A percentile compares a stretch with the other conserved stretches of the same genome.
These are phyloP conservation scores for Apamea monoglypha DNA, from an alignment of 2,888 invertebrate genomes.

Conservation along the genomic window DNA sequence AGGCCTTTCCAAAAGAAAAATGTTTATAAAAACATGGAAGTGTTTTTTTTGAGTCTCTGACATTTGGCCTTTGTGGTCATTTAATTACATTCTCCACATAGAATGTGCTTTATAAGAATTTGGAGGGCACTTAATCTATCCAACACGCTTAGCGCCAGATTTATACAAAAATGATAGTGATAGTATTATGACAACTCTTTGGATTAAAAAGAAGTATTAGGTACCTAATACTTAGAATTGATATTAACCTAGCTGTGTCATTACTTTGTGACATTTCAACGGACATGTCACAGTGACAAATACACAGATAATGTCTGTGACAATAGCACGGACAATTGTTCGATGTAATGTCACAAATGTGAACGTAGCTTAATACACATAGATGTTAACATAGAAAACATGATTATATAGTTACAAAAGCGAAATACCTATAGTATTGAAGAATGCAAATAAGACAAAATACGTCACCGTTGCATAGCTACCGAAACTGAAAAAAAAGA, in stretches of 20 bases:
- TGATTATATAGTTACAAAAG: conserved; percentile 1
- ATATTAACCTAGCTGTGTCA: neutral
- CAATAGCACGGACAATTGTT: neutral
- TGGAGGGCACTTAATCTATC: neutral
- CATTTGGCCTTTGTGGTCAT: neutral
- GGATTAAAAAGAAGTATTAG: conserved; percentile 6
- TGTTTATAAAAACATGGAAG: neutral
- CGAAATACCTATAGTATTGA: conserved; percentile 18
- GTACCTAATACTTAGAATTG: conserved; percentile 14
- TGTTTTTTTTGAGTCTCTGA: neutral
- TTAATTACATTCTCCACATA: neutral
- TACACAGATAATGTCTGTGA: neutral
- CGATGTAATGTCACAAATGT: neutral
- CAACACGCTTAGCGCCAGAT: neutral
- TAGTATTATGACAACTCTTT: conserved; percentile 20
- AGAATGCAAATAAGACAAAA: neutral
- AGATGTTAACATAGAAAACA: neutral
- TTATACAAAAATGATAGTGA: conserved; percentile 1
- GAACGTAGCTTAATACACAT: neutral
- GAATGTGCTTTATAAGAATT: neutral
- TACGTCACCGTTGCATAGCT: conserved; percentile 14
- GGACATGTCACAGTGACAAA: neutral
- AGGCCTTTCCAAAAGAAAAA: neutral
- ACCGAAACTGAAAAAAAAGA: neutral
- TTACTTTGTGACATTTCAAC: conserved; percentile 6